These are phyloP conservation scores for Rousettus madagascariensis DNA, from an alignment of 2,797 vertebrate species.

Conservation along the genomic window DNA sequence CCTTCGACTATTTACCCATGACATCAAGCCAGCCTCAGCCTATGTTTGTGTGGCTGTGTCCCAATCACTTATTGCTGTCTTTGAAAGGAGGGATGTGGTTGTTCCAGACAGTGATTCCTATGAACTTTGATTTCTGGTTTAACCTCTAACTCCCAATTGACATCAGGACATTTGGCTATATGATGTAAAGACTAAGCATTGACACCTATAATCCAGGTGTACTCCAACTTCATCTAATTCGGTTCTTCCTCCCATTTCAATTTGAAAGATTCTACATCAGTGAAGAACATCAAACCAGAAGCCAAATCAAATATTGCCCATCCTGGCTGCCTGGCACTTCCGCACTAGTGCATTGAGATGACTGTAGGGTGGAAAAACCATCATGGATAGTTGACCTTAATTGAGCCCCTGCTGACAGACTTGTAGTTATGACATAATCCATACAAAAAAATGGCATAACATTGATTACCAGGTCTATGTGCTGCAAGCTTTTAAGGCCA, in stretches of 20 bases:
- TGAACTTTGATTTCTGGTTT: neutral
- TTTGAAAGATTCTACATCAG: neutral
- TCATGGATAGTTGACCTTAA: neutral
- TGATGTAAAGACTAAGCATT: neutral
- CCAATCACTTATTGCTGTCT: neutral
- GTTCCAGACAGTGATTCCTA: neutral
- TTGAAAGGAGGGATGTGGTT: neutral
- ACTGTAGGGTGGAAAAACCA: too few species aligned
- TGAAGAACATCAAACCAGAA: neutral
- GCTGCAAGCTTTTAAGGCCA: neutral
- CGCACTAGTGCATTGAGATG: neutral
- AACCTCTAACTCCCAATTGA: neutral
- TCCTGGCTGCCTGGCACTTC: neutral
- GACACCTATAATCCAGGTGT: neutral
- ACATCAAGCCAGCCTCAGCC: neutral
- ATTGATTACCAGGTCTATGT: neutral
- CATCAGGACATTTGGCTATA: neutral
- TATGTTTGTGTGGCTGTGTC: neutral
- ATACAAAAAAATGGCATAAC: neutral
- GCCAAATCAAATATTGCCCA: neutral
- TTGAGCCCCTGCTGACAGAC: neutral
- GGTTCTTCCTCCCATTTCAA: neutral
- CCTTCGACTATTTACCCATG: neutral
- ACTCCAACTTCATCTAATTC: neutral
- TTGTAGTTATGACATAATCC: neutral